These are phyloP conservation scores for Galeopsomyia nigrocyanea DNA, from an alignment of 2,888 invertebrate genomes.

Conservation along the genomic window DNA sequence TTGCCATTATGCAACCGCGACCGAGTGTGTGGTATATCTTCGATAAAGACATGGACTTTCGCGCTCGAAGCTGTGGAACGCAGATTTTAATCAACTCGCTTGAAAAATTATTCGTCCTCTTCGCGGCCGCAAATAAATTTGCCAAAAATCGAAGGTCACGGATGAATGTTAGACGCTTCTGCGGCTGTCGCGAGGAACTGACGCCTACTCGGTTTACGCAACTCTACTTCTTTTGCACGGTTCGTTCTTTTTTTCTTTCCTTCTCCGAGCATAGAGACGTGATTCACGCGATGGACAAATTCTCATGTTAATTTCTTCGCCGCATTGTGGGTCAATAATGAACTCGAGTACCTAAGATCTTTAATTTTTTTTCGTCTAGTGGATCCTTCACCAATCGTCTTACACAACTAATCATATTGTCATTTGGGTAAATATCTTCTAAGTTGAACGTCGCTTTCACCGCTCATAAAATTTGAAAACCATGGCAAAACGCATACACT, in stretches of 20 bases:
- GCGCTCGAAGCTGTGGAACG: slow-evolving; percentile 2
- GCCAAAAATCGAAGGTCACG: slow-evolving; percentile 26
- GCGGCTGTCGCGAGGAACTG: neutral
- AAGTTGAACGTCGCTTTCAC: no score
- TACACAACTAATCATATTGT: no score
- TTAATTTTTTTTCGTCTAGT: neutral
- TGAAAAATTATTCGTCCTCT: slow-evolving; percentile 21
- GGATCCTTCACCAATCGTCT: no score
- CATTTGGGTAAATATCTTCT: no score
- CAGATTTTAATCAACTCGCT: slow-evolving; percentile 31
- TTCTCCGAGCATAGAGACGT: slow-evolving; percentile 12
- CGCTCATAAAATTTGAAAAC: no score
- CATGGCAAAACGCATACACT: no score
- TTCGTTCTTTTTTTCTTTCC: slow-evolving; percentile 3
- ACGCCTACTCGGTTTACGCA: slow-evolving; percentile 38
- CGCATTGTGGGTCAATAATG: slow-evolving; percentile 25
- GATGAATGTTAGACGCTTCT: neutral
- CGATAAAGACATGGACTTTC: no score
- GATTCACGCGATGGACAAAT: slow-evolving; percentile 39
- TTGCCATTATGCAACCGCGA: no score
- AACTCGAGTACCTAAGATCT: no score
- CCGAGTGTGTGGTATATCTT: no score
- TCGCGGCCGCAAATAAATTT: slow-evolving; percentile 1
- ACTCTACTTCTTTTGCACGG: slow-evolving; percentile 8
- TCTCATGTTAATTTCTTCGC: slow-evolving; percentile 27